A percentile compares a stretch with the other conserved stretches of the same genome.
Evolutionary conservation across 2,888 invertebrate species (phyloP).

Genomic region (Dromius quadrimaculatus): DNA sequence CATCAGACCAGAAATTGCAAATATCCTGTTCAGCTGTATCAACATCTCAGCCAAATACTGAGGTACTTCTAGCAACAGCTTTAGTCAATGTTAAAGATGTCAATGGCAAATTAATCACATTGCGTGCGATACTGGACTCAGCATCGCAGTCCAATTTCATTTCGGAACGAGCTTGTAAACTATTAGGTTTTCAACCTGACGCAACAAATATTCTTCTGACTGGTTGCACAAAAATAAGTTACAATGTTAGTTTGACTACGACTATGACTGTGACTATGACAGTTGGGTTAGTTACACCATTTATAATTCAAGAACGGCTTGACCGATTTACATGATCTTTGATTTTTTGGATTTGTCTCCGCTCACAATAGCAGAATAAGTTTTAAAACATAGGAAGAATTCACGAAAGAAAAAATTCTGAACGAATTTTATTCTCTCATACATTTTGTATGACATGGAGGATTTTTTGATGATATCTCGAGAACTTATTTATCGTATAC

Average conservation of each 20-base stretch:
- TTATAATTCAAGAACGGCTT: no score
- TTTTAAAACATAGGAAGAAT: no score
- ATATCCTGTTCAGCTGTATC: neutral
- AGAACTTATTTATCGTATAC: no score
- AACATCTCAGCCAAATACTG: neutral
- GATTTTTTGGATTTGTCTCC: no score
- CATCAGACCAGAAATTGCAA: neutral
- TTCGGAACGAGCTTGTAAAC: neutral
- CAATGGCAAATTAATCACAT: neutral
- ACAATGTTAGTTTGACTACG: neutral
- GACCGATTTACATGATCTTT: no score
- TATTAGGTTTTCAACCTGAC: neutral
- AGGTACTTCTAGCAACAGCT: constrained; percentile 1
- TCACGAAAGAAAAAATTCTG: no score
- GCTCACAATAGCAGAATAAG: no score
- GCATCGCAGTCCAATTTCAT: constrained; percentile 2
- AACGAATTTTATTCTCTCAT: no score
- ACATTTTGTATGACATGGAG: no score
- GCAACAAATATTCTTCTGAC: no score
- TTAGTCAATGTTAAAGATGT: no score
- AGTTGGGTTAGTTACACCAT: neutral
- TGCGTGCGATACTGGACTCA: constrained; percentile 1
- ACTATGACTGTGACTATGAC: neutral
- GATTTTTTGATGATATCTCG: no score
- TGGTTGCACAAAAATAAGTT: neutral